Conservation (phyloP, 2,113 vertebrate genomes). For the Genyomyrus donnyi region DNA sequence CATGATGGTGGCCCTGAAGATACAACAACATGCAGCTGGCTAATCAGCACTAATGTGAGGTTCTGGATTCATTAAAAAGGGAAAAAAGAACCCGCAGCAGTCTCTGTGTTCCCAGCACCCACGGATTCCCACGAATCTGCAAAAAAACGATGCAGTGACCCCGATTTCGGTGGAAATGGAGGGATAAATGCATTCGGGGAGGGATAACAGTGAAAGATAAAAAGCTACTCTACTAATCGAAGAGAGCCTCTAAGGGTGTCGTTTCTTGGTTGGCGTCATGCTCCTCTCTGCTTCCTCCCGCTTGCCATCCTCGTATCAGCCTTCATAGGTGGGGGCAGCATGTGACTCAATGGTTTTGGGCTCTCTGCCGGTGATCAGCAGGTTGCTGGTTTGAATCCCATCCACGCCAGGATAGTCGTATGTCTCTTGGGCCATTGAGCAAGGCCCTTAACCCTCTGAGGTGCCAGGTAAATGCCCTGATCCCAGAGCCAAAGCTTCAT, state of each 20-base stretch:
- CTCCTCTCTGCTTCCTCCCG: background rate
- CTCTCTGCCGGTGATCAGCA: background rate
- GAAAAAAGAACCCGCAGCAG: background rate
- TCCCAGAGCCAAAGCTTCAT: background rate
- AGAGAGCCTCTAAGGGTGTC: background rate
- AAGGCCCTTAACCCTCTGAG: background rate
- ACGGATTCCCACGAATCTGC: background rate
- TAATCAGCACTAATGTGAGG: background rate
- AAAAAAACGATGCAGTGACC: background rate
- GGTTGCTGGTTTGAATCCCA: background rate
- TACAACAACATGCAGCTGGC: background rate
- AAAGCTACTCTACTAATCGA: background rate
- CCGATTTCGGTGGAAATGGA: background rate
- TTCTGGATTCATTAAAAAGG: background rate
- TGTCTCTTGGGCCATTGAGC: background rate
- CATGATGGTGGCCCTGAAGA: background rate
- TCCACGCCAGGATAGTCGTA: background rate
- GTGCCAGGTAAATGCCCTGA: background rate
- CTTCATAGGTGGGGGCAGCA: background rate
- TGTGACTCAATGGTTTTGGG: background rate
- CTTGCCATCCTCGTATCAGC: background rate
- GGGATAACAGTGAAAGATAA: background rate
- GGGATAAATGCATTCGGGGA: background rate
- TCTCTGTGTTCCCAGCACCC: background rate
- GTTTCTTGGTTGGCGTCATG: background rate